Conservation (phyloP, 1,140 invertebrate genomes). For the Babylonia areolata region DNA sequence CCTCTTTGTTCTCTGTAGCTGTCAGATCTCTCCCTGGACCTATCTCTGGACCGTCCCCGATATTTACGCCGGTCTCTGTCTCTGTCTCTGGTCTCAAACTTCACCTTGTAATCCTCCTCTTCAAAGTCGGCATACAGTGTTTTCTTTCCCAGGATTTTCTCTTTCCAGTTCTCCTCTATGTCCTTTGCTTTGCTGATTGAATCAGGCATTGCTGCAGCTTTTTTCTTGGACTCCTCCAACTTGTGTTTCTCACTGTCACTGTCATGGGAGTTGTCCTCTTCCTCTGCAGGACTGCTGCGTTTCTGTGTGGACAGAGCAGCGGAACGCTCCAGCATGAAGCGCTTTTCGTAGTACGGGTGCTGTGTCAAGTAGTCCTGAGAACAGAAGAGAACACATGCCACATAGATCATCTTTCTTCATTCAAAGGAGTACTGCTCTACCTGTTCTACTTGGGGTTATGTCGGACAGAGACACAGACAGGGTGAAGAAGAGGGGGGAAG, state of each 20-base stretch:
- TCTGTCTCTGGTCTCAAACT: not conserved
- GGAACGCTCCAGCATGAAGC: slow-evolving; percentile 62
- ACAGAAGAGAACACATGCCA: slow-evolving; percentile 15
- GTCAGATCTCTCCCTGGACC: not conserved
- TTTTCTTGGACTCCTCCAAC: slow-evolving; percentile 31
- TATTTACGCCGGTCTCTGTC: not conserved
- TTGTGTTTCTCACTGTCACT: slow-evolving; percentile 38
- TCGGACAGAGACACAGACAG: too few species aligned
- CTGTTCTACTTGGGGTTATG: too few species aligned
- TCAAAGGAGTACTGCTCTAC: too few species aligned
- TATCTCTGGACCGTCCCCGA: not conserved
- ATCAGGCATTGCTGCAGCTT: not conserved
- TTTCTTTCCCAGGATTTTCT: slow-evolving; percentile 28
- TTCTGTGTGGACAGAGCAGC: slow-evolving; percentile 51
- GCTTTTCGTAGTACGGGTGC: slow-evolving; percentile 69
- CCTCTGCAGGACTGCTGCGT: slow-evolving; percentile 24
- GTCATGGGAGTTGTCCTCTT: slow-evolving; percentile 38
- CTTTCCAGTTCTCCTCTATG: slow-evolving; percentile 32
- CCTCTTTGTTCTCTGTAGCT: not conserved
- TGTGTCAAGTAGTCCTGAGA: slow-evolving; percentile 65
- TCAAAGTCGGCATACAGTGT: slow-evolving; percentile 2
- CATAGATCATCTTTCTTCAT: too few species aligned
- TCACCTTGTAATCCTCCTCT: not conserved
- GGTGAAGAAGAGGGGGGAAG: too few species aligned
- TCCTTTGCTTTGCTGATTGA: not conserved